These are phyloP conservation scores for Vanessa atalanta DNA, from an alignment of 1,140 invertebrate species.

Conservation along the genomic window DNA sequence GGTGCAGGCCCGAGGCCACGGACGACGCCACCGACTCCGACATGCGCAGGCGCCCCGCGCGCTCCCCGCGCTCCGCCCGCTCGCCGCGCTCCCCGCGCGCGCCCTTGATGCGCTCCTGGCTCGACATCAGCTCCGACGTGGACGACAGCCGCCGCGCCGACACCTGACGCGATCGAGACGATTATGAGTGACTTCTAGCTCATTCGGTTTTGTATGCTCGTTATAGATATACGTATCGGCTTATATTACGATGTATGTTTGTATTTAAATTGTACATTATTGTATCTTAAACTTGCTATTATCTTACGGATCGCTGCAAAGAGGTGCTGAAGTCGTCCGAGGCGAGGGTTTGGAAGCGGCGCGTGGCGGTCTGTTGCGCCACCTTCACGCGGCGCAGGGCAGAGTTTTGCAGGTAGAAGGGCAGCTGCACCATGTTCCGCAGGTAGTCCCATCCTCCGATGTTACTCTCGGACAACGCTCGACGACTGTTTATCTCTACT, in stretches of 20 bases:
- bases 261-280: too few relatives aligned
- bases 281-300: background rate
- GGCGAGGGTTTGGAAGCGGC: slow-evolving; percentile 82
- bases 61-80: slow-evolving; percentile 75
- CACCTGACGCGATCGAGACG: slow-evolving; percentile 55
- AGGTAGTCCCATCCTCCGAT: slow-evolving; percentile 97
- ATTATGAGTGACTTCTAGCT: too few relatives aligned
- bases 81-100: slow-evolving; percentile 70
- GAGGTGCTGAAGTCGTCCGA: slow-evolving; percentile 74
- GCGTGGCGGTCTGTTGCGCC: slow-evolving; percentile 89
- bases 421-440: slow-evolving; percentile 97
- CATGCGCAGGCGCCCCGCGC: slow-evolving; percentile 85
- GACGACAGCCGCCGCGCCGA: slow-evolving; percentile 89
- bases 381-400: slow-evolving; percentile 93
- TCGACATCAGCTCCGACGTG: slow-evolving; percentile 89
- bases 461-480: slow-evolving; percentile 92
- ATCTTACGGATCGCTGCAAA: slow-evolving; percentile 75
- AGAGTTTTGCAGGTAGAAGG: slow-evolving; percentile 98
- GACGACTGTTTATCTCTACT: slow-evolving; percentile 94
- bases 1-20: slow-evolving; percentile 92
- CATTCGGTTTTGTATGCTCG: too few relatives aligned
- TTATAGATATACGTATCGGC: too few relatives aligned
- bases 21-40: slow-evolving; percentile 95
- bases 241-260: too few relatives aligned
- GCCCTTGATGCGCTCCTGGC: slow-evolving; percentile 82